Evolutionary conservation across 2,888 invertebrate genomes (phyloP).

Genomic region (Oscheius sp.): DNA sequence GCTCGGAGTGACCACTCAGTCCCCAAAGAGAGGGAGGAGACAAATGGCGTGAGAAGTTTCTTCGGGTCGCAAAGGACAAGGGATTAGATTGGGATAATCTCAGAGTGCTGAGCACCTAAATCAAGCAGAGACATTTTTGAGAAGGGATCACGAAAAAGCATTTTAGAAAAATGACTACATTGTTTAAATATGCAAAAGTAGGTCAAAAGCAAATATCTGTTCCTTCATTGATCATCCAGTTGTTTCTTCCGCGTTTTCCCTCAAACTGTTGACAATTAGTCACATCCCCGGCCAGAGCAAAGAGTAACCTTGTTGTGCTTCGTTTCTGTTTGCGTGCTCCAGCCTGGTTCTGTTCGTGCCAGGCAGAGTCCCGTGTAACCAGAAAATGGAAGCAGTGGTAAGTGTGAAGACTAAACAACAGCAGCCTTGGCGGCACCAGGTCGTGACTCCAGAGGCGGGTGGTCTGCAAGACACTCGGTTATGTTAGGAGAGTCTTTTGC

Average conservation of each 20-base stretch:
- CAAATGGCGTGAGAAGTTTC: no score
- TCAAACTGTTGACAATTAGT: no score
- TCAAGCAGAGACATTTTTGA: not conserved
- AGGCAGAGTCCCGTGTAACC: constrained; percentile 6
- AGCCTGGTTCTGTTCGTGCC: constrained; percentile 30
- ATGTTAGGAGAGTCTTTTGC: not conserved
- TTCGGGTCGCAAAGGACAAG: no score
- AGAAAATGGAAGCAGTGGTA: not conserved
- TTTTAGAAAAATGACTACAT: not conserved
- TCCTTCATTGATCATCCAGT: no score
- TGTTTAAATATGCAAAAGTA: no score
- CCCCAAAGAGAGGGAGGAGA: not conserved
- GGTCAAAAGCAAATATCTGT: no score
- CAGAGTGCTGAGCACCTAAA: not conserved
- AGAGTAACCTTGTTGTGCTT: not conserved
- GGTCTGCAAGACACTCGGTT: not conserved
- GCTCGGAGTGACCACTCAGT: constrained; percentile 12
- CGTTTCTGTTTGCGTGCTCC: constrained; percentile 28
- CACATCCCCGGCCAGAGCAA: not conserved
- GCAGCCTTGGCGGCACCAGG: not conserved
- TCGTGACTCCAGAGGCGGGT: not conserved
- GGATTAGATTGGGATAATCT: not conserved
- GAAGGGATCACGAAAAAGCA: not conserved
- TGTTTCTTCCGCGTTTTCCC: no score
- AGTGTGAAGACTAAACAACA: constrained; percentile 1